Evolutionary conservation across 1,140 invertebrate genomes (phyloP), one percentile per base, ranked within the genome.

Genomic region (Drosophila rhopaloa): DNA sequence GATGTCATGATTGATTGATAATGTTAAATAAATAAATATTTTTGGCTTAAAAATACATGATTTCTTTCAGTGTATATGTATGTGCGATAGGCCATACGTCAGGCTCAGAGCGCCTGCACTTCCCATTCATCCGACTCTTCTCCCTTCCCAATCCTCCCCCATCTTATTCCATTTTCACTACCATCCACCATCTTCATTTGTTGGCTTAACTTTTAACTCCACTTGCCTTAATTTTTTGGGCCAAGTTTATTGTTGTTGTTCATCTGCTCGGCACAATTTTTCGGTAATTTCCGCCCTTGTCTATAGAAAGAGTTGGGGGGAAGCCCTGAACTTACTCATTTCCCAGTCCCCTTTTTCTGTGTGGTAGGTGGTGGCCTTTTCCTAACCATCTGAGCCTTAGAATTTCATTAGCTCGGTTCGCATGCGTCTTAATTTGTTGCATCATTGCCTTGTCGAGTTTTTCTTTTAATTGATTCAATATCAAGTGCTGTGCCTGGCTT

Each of bases 171-270:
- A 38, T 32, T 63, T 44, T 47, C 50, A 56, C 46, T 54, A 37
- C 55, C 76, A 77, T 55, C 50, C 81, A 66, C 56, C 74, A 82
- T 81, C 83, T 85, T 86, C 82, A 79, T 86, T 79, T 86, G 82
- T 82, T 88, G 63, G 83, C 82, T 86, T 86, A 86, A 86, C 82
- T 86, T 86, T 86, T 86, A 88, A 86, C 84, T 86, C 66, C 83
- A 82, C 76, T 86, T 86, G 82, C 82, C 79, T 88, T 86, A 88
- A 88, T 86, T 86, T 67, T 88, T 88, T 43, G 58, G 53, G 56
- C 58, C 60, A 76, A 76, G 57, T 68, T 85, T 77, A 77, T 85
- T 86, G 78, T 85, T 86, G 68, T 86, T 81, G 67, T 48, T 79
- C 59, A 78, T 76, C 48, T 47, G 48, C 57, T 81, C 57, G 82